These are phyloP conservation scores for Patiria miniata DNA, from an alignment of 35 echinoderm and acorn worm species.

Conservation along the genomic window DNA sequence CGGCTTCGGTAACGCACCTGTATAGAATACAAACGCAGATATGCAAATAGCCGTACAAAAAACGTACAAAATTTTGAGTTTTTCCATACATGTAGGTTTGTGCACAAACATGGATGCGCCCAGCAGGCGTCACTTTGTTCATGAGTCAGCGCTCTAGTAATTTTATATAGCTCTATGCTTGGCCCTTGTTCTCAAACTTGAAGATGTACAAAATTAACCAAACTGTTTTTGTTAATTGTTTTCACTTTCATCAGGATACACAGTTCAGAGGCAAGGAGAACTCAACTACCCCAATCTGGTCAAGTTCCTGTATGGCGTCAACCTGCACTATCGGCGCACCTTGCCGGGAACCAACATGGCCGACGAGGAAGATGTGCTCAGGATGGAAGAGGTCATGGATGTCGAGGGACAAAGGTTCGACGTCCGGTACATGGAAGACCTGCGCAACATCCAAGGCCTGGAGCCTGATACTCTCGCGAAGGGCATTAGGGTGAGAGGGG, in stretches of 20 bases:
- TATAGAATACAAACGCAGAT: too few relatives aligned
- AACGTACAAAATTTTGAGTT: too few relatives aligned
- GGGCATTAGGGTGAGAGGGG: not conserved
- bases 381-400: constrained; percentile 45
- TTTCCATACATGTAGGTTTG: too few relatives aligned
- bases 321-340: not conserved
- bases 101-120: too few relatives aligned
- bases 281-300: constrained; percentile 35
- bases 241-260: not conserved
- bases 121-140: too few relatives aligned
- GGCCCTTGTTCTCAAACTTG: too few relatives aligned
- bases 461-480: not conserved
- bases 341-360: constrained; percentile 27
- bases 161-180: too few relatives aligned
- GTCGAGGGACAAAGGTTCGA: constrained; percentile 23
- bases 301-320: constrained; percentile 34
- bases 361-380: not conserved
- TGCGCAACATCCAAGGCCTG: not conserved
- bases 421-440: constrained; percentile 25
- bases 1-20: too few relatives aligned
- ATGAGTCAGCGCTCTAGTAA: too few relatives aligned
- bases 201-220: too few relatives aligned
- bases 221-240: not conserved
- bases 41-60: too few relatives aligned
- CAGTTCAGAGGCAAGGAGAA: not conserved